Evolutionary conservation across 2,113 vertebrate species (phyloP), one percentile per base, ranked within the genome.

Genomic region (Gymnarchus niloticus): DNA sequence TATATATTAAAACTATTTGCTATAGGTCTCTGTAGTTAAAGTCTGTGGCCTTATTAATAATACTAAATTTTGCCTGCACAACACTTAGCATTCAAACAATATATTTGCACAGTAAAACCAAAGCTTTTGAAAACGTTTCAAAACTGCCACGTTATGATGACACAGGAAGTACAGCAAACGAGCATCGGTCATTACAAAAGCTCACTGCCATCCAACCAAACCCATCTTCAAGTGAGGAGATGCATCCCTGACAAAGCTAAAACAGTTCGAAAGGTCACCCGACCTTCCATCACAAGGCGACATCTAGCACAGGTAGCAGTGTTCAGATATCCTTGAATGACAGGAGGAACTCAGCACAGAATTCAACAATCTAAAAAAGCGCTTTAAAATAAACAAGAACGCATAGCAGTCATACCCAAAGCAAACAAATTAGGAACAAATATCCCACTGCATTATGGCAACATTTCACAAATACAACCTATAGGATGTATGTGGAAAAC

Each of bases 1-100:
- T 81, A 33, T 81, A 33, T 77, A 44, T 44, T 52, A 12, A 33
- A 81, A 56, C 28, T 81, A 78, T n/a, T 78, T 78, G 80, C 80
- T 81, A 81, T 81, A 52, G 48, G 23, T 56, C 14, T 56, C 23
- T 82, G 28, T 82, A 82, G 37, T 33, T 81, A 25, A 33, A 54
- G n/a, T 54, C 51, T 33, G 80, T 82, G 51, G 80, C 56, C 49
- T 21, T 82, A n/a, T 46, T 61, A 69, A 73, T 56, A 56, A 41
- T 12, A 69, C 54, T 51, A 46, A 12, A 82, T 57, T 33, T 54
- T 59, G 52, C 37, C 80, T 83, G 8, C 33, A 82, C 6, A 6
- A 54, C 25, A 82, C 2, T 33, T 37, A 82, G 48, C 48, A 54
- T 54, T 82, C 49, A 82, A 57, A 54, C 82, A 83, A 52, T 5